phyloP scores from a whole-genome alignment of 53 echinoderm and acorn worm genomes.

The Luidia sarsii region DNA sequence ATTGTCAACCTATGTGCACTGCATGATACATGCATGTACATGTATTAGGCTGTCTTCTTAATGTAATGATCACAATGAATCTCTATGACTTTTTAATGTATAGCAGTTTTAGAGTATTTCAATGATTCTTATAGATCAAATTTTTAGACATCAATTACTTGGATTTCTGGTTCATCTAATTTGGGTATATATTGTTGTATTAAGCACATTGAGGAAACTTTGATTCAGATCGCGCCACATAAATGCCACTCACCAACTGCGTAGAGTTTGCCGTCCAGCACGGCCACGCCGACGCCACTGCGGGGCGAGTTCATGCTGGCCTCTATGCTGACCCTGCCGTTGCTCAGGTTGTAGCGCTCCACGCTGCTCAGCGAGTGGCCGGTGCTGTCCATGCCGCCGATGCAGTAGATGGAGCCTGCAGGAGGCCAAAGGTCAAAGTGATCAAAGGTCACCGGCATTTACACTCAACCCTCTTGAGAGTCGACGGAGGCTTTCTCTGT shows the following conservation, averaged over 20 bases:
- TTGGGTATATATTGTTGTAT: neutral
- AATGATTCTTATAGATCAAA: too few species aligned
- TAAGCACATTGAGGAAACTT: too few species aligned
- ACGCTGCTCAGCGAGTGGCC: constrained; percentile 84
- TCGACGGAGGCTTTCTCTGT: too few species aligned
- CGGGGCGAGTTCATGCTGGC: constrained; percentile 86
- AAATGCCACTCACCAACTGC: constrained; percentile 69
- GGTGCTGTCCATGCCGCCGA: constrained; percentile 91
- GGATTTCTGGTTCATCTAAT: neutral
- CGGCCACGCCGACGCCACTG: constrained; percentile 83
- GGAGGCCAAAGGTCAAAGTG: too few species aligned
- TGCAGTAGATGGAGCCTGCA: constrained; percentile 79
- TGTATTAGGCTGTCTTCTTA: neutral
- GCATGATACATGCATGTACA: too few species aligned
- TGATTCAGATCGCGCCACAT: neutral
- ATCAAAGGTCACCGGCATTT: too few species aligned
- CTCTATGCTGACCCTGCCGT: constrained; percentile 83
- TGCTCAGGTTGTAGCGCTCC: constrained; percentile 78
- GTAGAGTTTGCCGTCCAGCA: constrained; percentile 76
- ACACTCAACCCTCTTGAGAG: too few species aligned
- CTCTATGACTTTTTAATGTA: neutral
- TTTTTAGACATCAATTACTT: too few species aligned
- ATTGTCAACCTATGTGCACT: too few species aligned
- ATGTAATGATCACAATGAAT: neutral
- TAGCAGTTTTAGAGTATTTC: too few species aligned